Evolutionary conservation across 2,888 invertebrate genomes (phyloP).

Genomic region (Pyrgus malvae): DNA sequence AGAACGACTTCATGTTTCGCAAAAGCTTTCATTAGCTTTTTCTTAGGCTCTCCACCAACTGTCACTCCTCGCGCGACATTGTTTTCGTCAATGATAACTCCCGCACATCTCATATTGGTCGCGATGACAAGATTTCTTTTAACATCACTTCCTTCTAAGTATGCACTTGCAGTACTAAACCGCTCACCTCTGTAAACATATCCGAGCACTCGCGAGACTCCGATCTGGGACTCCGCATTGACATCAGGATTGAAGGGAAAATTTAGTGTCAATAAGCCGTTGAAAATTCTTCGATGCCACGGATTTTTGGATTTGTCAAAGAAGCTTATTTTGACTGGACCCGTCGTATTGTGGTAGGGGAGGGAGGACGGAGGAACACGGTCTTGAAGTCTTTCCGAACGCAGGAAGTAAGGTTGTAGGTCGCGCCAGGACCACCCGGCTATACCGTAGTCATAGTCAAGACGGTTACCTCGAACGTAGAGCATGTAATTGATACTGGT

Average conservation of each 20-base stretch:
- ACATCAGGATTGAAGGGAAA: constrained; percentile 54
- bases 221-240: constrained; percentile 56
- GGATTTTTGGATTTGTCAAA: constrained; percentile 49
- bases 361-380: constrained; percentile 49
- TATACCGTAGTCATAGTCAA: constrained; percentile 48
- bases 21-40: constrained; percentile 37
- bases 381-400: constrained; percentile 52
- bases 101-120: constrained; percentile 48
- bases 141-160: constrained; percentile 45
- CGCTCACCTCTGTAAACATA: constrained; percentile 52
- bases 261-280: constrained; percentile 43
- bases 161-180: constrained; percentile 56
- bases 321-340: constrained; percentile 47
- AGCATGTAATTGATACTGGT: constrained; percentile 64
- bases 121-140: constrained; percentile 44
- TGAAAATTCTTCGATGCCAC: constrained; percentile 50
- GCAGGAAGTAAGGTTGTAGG: constrained; percentile 55
- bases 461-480: constrained; percentile 55
- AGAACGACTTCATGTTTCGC: constrained; percentile 55
- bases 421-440: constrained; percentile 58
- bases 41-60: constrained; percentile 32
- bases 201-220: constrained; percentile 48
- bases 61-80: constrained; percentile 50
- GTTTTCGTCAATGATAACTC: constrained; percentile 48
- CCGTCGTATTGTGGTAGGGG: constrained; percentile 55